A percentile compares a stretch with the other conserved stretches of the same genome.
These are phyloP conservation scores for Cynoglossus semilaevis DNA, from an alignment of 2,113 vertebrate genomes.

Conservation along the genomic window DNA sequence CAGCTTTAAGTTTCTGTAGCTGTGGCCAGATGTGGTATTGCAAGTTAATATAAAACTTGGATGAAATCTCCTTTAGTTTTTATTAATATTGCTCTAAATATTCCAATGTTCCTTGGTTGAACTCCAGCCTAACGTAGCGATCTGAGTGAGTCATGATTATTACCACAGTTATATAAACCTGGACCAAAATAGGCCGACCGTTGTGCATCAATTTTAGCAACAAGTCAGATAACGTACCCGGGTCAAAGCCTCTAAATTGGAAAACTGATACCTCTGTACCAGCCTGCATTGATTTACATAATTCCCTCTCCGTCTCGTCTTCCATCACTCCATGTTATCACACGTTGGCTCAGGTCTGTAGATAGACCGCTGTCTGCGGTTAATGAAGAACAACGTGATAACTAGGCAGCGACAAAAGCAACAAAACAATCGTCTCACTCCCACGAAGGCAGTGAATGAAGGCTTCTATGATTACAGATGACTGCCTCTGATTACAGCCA, in stretches of 20 bases:
- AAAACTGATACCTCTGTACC: conserved; percentile 4
- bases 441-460: conserved; percentile 11
- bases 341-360: no score
- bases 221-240: conserved; percentile 4
- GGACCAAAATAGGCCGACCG: background rate
- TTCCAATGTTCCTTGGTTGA: no score
- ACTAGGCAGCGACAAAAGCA: conserved; percentile 5
- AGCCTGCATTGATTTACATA: background rate
- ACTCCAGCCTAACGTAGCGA: no score
- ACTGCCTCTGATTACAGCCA: conserved; percentile 30
- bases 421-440: conserved; percentile 12
- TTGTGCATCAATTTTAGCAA: background rate
- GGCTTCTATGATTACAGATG: conserved; percentile 42
- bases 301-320: background rate
- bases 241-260: background rate
- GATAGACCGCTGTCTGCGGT: background rate
- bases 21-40: no score
- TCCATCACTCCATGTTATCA: no score
- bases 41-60: no score
- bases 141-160: no score
- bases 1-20: no score
- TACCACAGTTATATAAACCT: background rate
- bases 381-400: conserved; percentile 2
- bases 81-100: no score
- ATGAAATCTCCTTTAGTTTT: no score